Conservation (phyloP, 2,113 vertebrate species). For the Tauraco erythrolophus region DNA sequence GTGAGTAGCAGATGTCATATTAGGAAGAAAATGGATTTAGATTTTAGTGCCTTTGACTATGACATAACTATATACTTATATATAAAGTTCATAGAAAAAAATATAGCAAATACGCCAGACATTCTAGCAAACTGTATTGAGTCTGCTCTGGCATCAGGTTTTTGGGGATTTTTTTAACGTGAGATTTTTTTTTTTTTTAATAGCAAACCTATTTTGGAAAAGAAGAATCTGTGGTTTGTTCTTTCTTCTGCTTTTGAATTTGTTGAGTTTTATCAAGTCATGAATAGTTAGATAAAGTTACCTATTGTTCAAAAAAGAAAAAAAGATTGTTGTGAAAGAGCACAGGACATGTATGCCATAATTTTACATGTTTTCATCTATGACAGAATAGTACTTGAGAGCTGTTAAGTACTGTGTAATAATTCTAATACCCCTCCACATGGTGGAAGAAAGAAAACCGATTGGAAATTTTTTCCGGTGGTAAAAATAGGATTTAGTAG, state of each 20-base stretch:
- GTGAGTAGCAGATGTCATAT: conserved; percentile 58
- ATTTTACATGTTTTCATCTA: conserved; percentile 50
- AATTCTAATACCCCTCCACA: conserved; percentile 54
- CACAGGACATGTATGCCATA: conserved; percentile 50
- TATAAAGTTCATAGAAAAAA: conserved; percentile 56
- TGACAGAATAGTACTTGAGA: conserved; percentile 62
- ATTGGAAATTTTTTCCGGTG: conserved; percentile 31
- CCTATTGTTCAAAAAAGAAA: not conserved
- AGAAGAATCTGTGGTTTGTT: conserved; percentile 43
- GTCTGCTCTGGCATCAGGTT: conserved; percentile 12
- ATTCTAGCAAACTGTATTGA: not conserved
- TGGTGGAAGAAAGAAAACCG: conserved; percentile 40
- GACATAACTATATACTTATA: conserved; percentile 51
- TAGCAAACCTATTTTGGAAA: conserved; percentile 53
- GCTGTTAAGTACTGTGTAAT: conserved; percentile 45
- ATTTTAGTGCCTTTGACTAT: conserved; percentile 80
- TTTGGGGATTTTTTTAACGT: conserved; percentile 38
- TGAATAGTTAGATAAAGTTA: conserved; percentile 47
- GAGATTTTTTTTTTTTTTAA: not conserved
- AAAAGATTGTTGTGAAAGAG: conserved; percentile 8
- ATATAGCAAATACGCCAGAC: conserved; percentile 23
- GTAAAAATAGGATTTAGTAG: conserved; percentile 46
- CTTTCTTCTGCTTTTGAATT: conserved; percentile 59
- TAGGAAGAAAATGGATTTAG: conserved; percentile 66
- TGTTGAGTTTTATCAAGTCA: conserved; percentile 45